These are phyloP conservation scores for Sebastes oblongus DNA, from an alignment of 2,797 vertebrate species.

Conservation along the genomic window DNA sequence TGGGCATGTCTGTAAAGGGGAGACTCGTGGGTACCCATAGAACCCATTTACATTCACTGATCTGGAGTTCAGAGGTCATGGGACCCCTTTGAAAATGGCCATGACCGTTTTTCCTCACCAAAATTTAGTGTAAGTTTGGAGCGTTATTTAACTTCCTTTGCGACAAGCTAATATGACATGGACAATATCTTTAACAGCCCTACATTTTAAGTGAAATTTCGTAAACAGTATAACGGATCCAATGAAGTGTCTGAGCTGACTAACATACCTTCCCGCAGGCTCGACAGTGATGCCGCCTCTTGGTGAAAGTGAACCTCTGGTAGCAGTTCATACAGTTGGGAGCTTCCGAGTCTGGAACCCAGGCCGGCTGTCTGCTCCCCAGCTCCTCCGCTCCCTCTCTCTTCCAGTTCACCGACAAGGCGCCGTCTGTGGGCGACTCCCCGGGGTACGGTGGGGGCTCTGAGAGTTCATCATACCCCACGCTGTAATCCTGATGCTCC, in stretches of 20 bases:
- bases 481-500: slow-evolving; percentile 63
- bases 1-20: too few species aligned
- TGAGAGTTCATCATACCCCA: slow-evolving; percentile 78
- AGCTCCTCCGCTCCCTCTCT: slow-evolving; percentile 68
- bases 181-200: neutral
- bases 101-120: too few species aligned
- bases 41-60: too few species aligned
- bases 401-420: slow-evolving; percentile 45
- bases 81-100: too few species aligned
- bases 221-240: neutral
- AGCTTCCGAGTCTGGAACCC: slow-evolving; percentile 95
- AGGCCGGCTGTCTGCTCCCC: slow-evolving; percentile 88
- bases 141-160: too few species aligned
- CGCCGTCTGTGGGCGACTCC: slow-evolving; percentile 44
- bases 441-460: slow-evolving; percentile 81
- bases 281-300: slow-evolving; percentile 94
- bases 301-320: slow-evolving; percentile 95
- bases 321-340: slow-evolving; percentile 95
- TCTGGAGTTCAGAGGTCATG: too few species aligned
- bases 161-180: too few species aligned
- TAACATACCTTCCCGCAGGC: slow-evolving; percentile 90
- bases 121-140: too few species aligned
- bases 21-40: too few species aligned
- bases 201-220: neutral
- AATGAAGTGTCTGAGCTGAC: neutral